phyloP scores from a whole-genome alignment of 2,113 vertebrate species.

The Mormyrus iriodes region DNA sequence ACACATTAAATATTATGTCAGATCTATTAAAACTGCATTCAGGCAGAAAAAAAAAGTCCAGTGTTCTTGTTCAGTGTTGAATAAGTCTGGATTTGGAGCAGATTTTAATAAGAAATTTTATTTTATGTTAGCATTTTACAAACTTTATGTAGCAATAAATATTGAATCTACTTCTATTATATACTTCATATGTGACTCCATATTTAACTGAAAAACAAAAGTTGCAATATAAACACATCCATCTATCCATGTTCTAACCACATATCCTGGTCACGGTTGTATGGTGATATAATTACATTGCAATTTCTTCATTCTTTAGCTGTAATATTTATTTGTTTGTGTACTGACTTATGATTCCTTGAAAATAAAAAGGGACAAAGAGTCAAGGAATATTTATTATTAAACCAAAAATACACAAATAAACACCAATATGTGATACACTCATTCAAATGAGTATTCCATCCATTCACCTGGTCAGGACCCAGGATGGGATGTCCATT shows the following conservation, averaged over 20 bases:
- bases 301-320: background rate
- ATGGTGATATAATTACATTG: background rate
- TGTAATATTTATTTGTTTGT: background rate
- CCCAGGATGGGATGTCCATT: background rate
- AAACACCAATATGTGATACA: background rate
- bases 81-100: background rate
- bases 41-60: background rate
- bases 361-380: background rate
- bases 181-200: background rate
- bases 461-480: background rate
- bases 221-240: background rate
- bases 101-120: background rate
- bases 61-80: background rate
- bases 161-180: background rate
- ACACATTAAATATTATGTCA: background rate
- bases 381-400: background rate
- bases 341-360: background rate
- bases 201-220: background rate
- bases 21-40: background rate
- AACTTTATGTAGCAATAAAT: background rate
- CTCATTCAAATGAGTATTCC: background rate
- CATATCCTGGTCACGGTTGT: background rate
- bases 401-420: background rate
- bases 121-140: background rate
- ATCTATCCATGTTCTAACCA: background rate